Base-by-base conservation (phyloP, 2,888 invertebrate genomes). In the Agriopis marginaria region DNA sequence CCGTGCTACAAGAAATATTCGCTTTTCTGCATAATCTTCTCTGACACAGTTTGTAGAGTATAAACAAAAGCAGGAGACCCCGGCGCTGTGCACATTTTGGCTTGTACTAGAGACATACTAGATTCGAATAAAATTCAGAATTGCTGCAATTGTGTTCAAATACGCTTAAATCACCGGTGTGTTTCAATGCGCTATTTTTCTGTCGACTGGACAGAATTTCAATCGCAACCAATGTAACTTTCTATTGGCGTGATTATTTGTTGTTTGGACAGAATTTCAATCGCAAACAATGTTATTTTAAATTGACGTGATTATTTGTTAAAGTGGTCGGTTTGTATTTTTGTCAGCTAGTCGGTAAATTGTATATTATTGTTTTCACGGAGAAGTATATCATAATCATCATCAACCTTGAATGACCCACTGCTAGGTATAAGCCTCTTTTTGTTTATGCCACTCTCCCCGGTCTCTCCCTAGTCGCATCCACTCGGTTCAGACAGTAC, bases 141-240 rank as follows among this genome's bases (percentile, higher is more conserved):
- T 74, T 67, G 69, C 44, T 62, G 65, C 59, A 44, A 67, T 53
- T 67, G 60, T 63, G 60, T 49, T 66, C 61, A 32, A 32, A 72
- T 68, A 63, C 62, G 50, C 39, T 61, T 66, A 47, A 61, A 50
- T 65, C 45, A 59, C 51, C 50, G 40, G 68, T 77, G 67, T 70
- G 66, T 77, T 70, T 73, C 71, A 75, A 77, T 70, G 68, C 53
- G 66, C 69, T 71, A 58, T 70, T 75, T 74, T 70, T 23, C 39
- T 17, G 66, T 56, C 56, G 69, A 70, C 74, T 23, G 50, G 60
- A 45, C 59, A 23, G 55, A 66, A 61, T 59, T 47, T 54, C 23
- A 47, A 58, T 51, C 10, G 42, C 40, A 17, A 8, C 8, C 9
- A 17, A 17, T 10, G 17, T 8, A 14, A 58, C 58, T 11, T 45